Base-by-base conservation (phyloP, 2,113 vertebrate genomes). In the Callionymus lyra region DNA sequence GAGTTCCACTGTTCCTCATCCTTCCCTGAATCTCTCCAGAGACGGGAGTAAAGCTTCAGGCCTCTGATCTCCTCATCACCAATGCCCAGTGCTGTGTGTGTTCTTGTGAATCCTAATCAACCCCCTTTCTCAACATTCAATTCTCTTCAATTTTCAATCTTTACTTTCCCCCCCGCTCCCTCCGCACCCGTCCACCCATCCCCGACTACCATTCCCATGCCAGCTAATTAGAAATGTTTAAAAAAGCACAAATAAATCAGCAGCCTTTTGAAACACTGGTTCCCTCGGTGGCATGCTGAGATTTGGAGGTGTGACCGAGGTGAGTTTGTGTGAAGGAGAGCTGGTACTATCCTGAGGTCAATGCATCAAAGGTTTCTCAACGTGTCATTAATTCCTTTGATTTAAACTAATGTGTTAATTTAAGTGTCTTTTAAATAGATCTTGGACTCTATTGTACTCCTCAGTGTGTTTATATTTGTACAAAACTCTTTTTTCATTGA, bases 241-340 rank as follows among this genome's bases (percentile, higher is more conserved):
- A 72, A 73, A 69, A 69, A 65, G 66, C 46, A 54, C 57, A 77
- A 70, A 72, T 70, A 44, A 68, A 56, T 50, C 27, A 42, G 47
- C 37, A 66, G 40, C 13, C 37, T 27, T 27, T 27, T 27, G 21
- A 27, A 27, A 27, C 21, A 27, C 2, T 1, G 1, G 17, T 34
- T 56, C 47, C 47, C 63, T 46, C 31, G 44, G 18, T 55, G 15
- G 54, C 41, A 38, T 36, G 49, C 41, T 50, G 33, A 44, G 42
- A 54, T 50, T 53, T 47, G 38, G n/a, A 4, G 34, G 34, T 31
- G 46, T 17, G 44, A 44, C 13, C 17, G 41, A 34, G 47, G 19
- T 44, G 38, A 16, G 16, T 56, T 49, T 39, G 11, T 53, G 16
- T 31, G 15, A 38, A 38, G 44, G 21, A 31, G 36, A 41, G 39